phyloP scores from a whole-genome alignment of 2,888 invertebrate genomes.

The Liopterus haemorrhoidalis region DNA sequence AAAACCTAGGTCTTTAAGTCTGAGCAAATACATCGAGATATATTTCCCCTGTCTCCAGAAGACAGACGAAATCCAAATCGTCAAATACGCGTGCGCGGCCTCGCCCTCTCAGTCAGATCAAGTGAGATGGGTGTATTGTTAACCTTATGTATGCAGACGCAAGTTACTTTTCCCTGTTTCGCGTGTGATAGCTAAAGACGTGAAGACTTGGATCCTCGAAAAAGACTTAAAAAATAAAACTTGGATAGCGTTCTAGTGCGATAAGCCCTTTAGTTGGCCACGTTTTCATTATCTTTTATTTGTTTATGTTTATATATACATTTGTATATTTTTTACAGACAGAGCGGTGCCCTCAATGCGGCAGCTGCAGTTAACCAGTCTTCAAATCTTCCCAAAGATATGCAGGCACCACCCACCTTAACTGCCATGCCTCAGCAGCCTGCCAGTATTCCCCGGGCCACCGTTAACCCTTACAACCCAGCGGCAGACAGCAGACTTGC shows the following conservation, averaged over 20 bases:
- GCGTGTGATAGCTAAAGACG: background rate
- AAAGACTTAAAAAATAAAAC: background rate
- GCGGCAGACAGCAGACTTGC: constrained; percentile 40
- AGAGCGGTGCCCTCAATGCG: constrained; percentile 40
- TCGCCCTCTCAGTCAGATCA: too few species aligned
- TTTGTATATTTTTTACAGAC: constrained; percentile 35
- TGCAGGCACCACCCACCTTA: constrained; percentile 28
- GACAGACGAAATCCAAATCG: too few species aligned
- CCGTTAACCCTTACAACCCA: constrained; percentile 41
- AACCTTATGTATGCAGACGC: too few species aligned
- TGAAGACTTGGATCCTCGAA: background rate
- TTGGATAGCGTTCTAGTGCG: background rate
- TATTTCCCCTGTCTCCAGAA: too few species aligned
- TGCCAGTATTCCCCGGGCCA: constrained; percentile 39
- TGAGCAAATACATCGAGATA: too few species aligned
- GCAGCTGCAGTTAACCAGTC: constrained; percentile 35
- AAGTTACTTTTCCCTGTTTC: too few species aligned
- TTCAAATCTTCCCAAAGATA: constrained; percentile 35
- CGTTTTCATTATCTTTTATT: background rate
- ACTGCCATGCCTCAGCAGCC: constrained; percentile 42
- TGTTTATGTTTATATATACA: constrained; percentile 9
- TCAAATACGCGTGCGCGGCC: too few species aligned
- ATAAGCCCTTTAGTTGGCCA: background rate
- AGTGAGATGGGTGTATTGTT: too few species aligned
- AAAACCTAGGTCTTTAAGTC: too few species aligned